Evolutionary conservation across 2,888 invertebrate species (phyloP), one percentile per base, ranked within the genome.

Genomic region (Periphyllus acericola): DNA sequence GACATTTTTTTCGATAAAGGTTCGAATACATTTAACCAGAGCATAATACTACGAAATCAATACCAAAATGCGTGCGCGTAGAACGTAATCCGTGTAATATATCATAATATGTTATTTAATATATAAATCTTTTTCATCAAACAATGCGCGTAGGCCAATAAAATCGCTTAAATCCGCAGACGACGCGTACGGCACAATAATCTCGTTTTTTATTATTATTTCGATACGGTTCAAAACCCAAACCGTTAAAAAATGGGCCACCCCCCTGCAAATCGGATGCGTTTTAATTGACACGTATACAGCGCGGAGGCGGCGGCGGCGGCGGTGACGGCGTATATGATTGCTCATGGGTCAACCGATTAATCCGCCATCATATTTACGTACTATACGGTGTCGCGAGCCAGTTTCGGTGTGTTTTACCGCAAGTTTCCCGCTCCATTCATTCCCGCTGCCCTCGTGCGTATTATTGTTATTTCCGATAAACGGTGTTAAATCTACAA

Each of bases 241-340:
- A 79, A 68, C 79, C 85, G 79, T 87, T 81, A 74, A 87, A 80
- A 87, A 68, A 25, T 5, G 66, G 21, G 25, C 40, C 19, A 1
- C 66, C 84, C 84, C 84, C 46, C 84, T 29, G 66, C 40, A 86
- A 25, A 11, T 32, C 40, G 14, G 74, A 66, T 40, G 21, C 11
- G 79, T 87, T 87, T 87, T 87, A 87, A 87, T 87, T 87, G 87
- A 87, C 80, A 87, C 46, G 71, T 80, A 80, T 14, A 46, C 66
- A 46, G 36, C 32, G 32, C 52, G 78, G 32, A 25, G 32, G 11
- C n/a, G 4, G n/a, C 11, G 25, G n/a, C 36, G 29, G 46, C 11
- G 46, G 34, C 40, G 25, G 55, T 21, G 46, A 21, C 52, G 78
- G 36, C 32, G 29, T 40, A 21, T 25, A 46, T 2, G 40, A 80